Percentiles rank a stretch among this genome's conserved stretches.
phyloP scores from a whole-genome alignment of 1,140 invertebrate genomes.

The Aphidius ervi region DNA sequence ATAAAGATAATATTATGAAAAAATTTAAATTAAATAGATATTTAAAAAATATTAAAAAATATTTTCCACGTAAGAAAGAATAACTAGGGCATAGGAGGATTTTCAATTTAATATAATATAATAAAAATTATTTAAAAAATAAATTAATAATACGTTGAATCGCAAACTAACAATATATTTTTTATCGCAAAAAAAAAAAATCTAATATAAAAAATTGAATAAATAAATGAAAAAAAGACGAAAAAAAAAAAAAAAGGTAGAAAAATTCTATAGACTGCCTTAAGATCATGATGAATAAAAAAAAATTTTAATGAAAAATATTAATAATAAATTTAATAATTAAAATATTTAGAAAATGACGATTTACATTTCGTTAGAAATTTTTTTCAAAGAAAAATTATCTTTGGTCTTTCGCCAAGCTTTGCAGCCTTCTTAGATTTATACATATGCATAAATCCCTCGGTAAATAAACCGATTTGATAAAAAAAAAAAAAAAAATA shows the following conservation, averaged over 20 bases:
- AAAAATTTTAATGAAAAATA: conserved; percentile 13
- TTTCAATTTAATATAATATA: conserved; percentile 24
- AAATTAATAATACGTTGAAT: conserved; percentile 20
- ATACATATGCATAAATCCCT: neutral
- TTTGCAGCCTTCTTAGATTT: conserved; percentile 18
- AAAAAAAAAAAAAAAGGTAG: conserved; percentile 12
- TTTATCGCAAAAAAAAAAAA: conserved; percentile 22
- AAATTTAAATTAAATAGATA: conserved; percentile 14
- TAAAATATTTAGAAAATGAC: neutral
- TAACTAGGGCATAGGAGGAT: conserved; percentile 20
- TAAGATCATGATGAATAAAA: conserved; percentile 13
- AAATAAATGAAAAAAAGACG: conserved; percentile 11
- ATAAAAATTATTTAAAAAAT: conserved; percentile 1
- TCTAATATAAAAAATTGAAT: conserved; percentile 17
- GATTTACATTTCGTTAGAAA: conserved; percentile 12
- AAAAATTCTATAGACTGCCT: conserved; percentile 23
- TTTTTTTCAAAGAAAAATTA: conserved; percentile 16
- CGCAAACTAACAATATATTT: conserved; percentile 27
- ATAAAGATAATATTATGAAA: conserved; percentile 3
- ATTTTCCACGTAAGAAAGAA: conserved; percentile 23
- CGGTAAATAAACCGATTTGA: neutral
- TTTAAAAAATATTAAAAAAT: conserved; percentile 16
- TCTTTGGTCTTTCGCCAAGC: conserved; percentile 19
- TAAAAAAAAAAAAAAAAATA: conserved; percentile 3
- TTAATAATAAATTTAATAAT: conserved; percentile 1